Base-by-base conservation (phyloP, 1,140 invertebrate species). In the Cyclina sinensis region DNA sequence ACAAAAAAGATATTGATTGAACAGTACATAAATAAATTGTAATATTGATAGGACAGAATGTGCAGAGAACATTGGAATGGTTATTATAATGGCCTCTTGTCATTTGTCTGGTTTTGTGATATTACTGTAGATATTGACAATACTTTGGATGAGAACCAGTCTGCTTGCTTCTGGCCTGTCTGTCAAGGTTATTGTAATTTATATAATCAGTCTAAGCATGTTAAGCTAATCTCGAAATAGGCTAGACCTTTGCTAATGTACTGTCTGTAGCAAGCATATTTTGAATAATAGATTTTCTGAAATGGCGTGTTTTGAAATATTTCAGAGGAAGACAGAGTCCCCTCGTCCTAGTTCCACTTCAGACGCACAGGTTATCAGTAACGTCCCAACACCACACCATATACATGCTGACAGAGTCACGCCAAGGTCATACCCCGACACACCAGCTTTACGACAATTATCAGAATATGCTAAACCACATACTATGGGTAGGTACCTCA, bases 391-490 rank as follows among this genome's bases (percentile, higher is more conserved):
- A 85, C 96, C 96, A 0, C 96, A 96, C 65, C 98, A 98, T 93
- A 97, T 97, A 1, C 97, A 97, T 74, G 96, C 97, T 92, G 98
- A 98, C 87, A 96, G 98, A 89, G 98, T 97, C 90, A 96, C 96
- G 27, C 96, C 97, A 70, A 94, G 97, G 48, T 96, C 96, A 0
- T 99, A 98, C 94, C 90, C 91, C 27, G 99, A 99, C 93, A 99
- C 98, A 0, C 98, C 98, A 4, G 98, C 99, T 2, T 95, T 99
- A 39, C 96, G 98, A 37, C 98, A 99, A 94, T 96, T 99, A 0
- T 96, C 96, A 90, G 96, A 96, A 92, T 96, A 95, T 91, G 95
- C 94, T 35, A 92, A 94, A 81, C 95, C 95, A 14, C 94, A 95
- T 89, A 92, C 90, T 1, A 46, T 92, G 74, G 93, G 93, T 94